These are phyloP conservation scores for Scaptomyza polygonia DNA, from an alignment of 2,888 invertebrate species.

Conservation along the genomic window DNA sequence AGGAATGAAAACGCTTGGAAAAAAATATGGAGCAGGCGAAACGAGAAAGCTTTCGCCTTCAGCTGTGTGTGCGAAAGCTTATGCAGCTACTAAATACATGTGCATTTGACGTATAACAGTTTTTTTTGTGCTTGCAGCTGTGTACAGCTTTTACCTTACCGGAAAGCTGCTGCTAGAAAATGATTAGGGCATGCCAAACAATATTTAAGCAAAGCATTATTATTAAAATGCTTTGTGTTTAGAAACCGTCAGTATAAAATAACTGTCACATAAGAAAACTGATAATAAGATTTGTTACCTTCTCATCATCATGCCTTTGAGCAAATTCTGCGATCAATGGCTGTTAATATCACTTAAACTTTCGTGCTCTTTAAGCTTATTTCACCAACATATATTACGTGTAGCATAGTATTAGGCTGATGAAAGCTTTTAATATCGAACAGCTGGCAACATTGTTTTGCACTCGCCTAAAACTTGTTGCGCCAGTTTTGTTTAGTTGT, in stretches of 20 bases:
- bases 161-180: constrained; percentile 15
- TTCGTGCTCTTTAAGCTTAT: neutral
- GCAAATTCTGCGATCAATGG: neutral
- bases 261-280: no score
- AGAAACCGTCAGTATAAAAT: no score
- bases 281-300: no score
- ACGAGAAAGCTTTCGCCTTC: constrained; percentile 54
- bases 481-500: constrained; percentile 62
- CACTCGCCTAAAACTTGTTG: constrained; percentile 57
- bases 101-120: constrained; percentile 35
- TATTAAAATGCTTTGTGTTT: neutral
- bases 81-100: neutral
- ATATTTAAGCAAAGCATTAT: neutral
- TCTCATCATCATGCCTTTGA: no score
- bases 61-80: constrained; percentile 60
- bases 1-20: constrained; percentile 36
- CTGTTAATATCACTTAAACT: constrained; percentile 4
- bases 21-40: constrained; percentile 17
- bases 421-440: constrained; percentile 10
- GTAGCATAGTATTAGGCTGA: constrained; percentile 24
- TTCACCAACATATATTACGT: neutral
- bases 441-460: constrained; percentile 39
- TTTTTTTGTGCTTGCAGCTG: constrained; percentile 26
- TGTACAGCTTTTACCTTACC: constrained; percentile 6
- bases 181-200: no score